Evolutionary conservation across 2,888 invertebrate species (phyloP).

Genomic region (Lasioglossum zephyrum): DNA sequence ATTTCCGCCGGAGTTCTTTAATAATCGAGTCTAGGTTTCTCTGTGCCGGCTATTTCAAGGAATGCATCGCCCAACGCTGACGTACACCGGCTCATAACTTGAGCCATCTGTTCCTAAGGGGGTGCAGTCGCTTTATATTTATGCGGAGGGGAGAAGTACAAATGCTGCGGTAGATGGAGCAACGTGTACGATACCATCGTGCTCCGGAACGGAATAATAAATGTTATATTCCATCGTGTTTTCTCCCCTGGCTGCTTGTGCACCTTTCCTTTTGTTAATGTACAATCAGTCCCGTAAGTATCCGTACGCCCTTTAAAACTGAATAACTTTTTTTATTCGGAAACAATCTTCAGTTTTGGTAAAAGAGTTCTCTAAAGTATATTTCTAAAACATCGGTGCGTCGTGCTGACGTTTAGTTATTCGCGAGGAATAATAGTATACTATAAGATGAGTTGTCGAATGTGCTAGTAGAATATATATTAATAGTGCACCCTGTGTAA

Average conservation of each 20-base stretch:
- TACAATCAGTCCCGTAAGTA: too few species aligned
- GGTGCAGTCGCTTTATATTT: slow-evolving; percentile 37
- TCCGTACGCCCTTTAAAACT: too few species aligned
- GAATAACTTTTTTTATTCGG: too few species aligned
- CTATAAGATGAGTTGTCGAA: too few species aligned
- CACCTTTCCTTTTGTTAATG: not conserved
- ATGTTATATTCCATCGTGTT: slow-evolving; percentile 17
- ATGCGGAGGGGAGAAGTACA: slow-evolving; percentile 29
- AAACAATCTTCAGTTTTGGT: too few species aligned
- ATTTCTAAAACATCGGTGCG: too few species aligned
- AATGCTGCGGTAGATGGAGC: slow-evolving; percentile 29
- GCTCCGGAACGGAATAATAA: slow-evolving; percentile 23
- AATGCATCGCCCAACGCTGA: slow-evolving; percentile 8
- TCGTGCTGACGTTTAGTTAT: too few species aligned
- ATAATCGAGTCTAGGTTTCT: not conserved
- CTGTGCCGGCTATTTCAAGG: not conserved
- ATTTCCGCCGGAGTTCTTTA: not conserved
- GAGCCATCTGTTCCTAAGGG: slow-evolving; percentile 40
- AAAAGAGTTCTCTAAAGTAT: too few species aligned
- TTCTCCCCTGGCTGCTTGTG: not conserved
- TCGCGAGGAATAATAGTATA: too few species aligned
- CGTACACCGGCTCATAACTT: slow-evolving; percentile 23
- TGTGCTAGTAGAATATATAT: too few species aligned
- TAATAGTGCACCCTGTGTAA: too few species aligned
- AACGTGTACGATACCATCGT: slow-evolving; percentile 18